Evolutionary conservation across 2,888 invertebrate species (phyloP).

Genomic region (Eristalis tenax): DNA sequence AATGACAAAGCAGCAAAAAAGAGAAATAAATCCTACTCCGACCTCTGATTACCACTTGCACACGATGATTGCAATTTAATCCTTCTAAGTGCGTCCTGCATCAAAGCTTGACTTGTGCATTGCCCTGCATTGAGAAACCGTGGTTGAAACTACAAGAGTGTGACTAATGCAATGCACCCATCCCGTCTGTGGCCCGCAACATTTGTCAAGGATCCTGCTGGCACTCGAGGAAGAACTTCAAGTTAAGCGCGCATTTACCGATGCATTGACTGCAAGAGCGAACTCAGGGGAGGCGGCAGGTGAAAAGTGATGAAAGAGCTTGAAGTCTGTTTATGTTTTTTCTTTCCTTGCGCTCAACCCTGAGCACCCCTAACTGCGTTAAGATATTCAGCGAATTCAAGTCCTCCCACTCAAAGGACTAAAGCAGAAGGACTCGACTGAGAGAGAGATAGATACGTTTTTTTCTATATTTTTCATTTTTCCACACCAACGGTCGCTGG

Average conservation of each 20-base stretch:
- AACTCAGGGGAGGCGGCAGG: not conserved
- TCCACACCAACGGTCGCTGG: constrained; percentile 4
- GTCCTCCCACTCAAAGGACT: not conserved
- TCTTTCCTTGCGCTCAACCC: not conserved
- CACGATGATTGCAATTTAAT: constrained; percentile 5
- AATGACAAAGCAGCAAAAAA: not conserved
- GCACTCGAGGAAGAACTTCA: constrained; percentile 2
- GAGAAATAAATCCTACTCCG: not conserved
- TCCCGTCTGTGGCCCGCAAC: not conserved
- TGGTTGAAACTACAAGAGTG: not conserved
- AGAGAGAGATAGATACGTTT: not conserved
- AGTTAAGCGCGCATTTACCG: constrained; percentile 5
- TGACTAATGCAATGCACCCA: constrained; percentile 2
- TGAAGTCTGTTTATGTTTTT: constrained; percentile 1
- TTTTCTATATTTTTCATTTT: constrained; percentile 36
- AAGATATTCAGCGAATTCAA: constrained; percentile 14
- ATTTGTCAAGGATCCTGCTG: constrained; percentile 1
- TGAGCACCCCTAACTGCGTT: constrained; percentile 3
- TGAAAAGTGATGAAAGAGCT: not conserved
- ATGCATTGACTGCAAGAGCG: constrained; percentile 2
- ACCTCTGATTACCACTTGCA: not conserved
- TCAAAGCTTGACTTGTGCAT: not conserved
- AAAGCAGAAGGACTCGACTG: not conserved
- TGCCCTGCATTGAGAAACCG: not conserved
- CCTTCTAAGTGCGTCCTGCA: not conserved